Base-by-base conservation (phyloP, 2,797 vertebrate species). In the Neoniphon sammara region DNA sequence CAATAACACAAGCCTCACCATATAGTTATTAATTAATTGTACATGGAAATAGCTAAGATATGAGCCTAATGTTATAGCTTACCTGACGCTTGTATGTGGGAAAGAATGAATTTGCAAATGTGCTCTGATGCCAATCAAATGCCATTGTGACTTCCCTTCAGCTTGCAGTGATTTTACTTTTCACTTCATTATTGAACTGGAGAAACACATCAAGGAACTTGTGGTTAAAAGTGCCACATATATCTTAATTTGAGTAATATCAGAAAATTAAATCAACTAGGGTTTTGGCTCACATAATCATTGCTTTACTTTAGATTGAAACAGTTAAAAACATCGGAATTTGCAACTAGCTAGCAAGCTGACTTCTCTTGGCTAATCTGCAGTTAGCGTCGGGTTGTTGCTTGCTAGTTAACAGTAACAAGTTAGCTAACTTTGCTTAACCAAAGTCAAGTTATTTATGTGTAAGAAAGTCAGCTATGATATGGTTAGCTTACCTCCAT, bases 71-170 rank as follows among this genome's bases (percentile, higher is more conserved):
- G 30, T 15, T 0, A 5, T 6, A 34, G 0, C 60, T 85, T 85
- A 91, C 91, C 86, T 86, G 86, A 27, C 1, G 65, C 20, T 88
- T 73, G 46, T 76, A 76, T 5, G 78, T 50, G 11, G 88, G 85
- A 59, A 90, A 90, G 21, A 86, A 80, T 6, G 86, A 87, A 66
- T 89, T 90, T 64, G 79, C 30, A 60, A 73, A 73, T 9, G 60
- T 27, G 44, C 56, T 80, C 18, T 86, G 87, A 79, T 83, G 80
- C 12, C 80, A 73, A 60, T 91, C 85, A 62, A 90, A 91, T 3
- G 85, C 89, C 87, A 92, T 89, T 75, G 39, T 92, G 74, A 78
- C 47, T 49, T 85, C 73, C 61, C 42, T 54, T 65, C 50, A 77
- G 79, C 75, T 81, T 83, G 60, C 77, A 55, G 15, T 61, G 67